phyloP scores from a whole-genome alignment of 2,113 vertebrate genomes.

The Cryptomyrus ogoouensis region DNA sequence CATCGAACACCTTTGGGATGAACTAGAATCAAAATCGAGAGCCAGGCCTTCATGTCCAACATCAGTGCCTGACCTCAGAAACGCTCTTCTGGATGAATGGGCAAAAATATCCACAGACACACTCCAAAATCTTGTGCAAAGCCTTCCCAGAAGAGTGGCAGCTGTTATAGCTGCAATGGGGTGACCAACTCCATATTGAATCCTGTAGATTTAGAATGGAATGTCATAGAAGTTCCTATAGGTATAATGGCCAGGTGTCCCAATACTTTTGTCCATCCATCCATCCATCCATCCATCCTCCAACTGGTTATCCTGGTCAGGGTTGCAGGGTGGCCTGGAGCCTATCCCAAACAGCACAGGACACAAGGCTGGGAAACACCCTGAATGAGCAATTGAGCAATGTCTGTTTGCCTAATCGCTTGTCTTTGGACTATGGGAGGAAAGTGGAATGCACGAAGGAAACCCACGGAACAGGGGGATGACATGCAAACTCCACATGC shows the following conservation, averaged over 20 bases:
- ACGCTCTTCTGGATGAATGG: no score
- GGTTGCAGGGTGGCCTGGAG: neutral
- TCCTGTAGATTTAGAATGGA: neutral
- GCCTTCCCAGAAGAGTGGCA: no score
- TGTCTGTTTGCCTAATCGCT: neutral
- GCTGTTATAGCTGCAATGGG: no score
- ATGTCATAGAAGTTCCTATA: neutral
- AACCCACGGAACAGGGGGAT: neutral
- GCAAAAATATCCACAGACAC: no score
- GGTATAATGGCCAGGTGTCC: neutral
- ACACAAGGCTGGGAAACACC: neutral
- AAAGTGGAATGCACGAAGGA: neutral
- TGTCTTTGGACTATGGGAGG: neutral
- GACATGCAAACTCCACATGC: neutral
- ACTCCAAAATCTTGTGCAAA: no score
- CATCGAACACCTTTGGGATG: no score
- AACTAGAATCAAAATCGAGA: no score
- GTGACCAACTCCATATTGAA: neutral
- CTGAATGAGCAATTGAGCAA: neutral
- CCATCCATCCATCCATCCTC: neutral
- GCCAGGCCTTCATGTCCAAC: no score
- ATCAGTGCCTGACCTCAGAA: no score
- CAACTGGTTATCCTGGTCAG: neutral
- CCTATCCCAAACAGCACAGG: neutral
- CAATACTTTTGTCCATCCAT: neutral